Evolutionary conservation across 92 coral and sea anemone species (phyloP), one percentile per base, ranked within the genome.

Genomic region (Parazoanthus darwini): DNA sequence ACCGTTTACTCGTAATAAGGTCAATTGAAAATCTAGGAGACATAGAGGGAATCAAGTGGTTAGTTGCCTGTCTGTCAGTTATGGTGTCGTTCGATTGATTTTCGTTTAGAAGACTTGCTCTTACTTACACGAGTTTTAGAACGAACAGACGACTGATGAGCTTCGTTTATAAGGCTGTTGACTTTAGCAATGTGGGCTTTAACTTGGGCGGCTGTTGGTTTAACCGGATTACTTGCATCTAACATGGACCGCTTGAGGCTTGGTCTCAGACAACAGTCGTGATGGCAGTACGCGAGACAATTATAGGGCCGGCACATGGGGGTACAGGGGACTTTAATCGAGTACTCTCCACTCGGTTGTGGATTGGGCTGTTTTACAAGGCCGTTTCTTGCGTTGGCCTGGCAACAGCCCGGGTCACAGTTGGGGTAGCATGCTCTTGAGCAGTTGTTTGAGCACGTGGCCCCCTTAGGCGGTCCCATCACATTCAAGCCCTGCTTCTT

Each of bases 241-340:
- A 50, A 1, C 63, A 26, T 33, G 15, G 79, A 20, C 22, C 78
- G 59, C 56, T 51, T 84, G 35, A 44, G 79, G 13, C 35, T 25
- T 15, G 87, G 87, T 66, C 91, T 89, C 58, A 95, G 88, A 82
- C 98, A 95, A 48, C 98, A 95, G 67, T 93, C 98, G 66, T 95
- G 98, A 65, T 95, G 98, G 54, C 98, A 95, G 65, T 95, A 93
- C 16, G 93, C 89, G 18, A 93, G 94, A 75, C 98, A 95, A 82
- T 93, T 95, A 50, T 77, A 95, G 3, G 98, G 98, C 54, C 98
- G 89, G 50, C 98, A 95, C 85, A 90, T 87, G 84, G 88, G 81
- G 5, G 94, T 91, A 78, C 98, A 95, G 0, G 92, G 89, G 16
- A 93, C 91, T 77, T 90, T 91, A 6, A 89, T 86, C 7, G 91